These are phyloP conservation scores for Eulacestoma nigropectus DNA, from an alignment of 2,113 vertebrate species.

Conservation along the genomic window DNA sequence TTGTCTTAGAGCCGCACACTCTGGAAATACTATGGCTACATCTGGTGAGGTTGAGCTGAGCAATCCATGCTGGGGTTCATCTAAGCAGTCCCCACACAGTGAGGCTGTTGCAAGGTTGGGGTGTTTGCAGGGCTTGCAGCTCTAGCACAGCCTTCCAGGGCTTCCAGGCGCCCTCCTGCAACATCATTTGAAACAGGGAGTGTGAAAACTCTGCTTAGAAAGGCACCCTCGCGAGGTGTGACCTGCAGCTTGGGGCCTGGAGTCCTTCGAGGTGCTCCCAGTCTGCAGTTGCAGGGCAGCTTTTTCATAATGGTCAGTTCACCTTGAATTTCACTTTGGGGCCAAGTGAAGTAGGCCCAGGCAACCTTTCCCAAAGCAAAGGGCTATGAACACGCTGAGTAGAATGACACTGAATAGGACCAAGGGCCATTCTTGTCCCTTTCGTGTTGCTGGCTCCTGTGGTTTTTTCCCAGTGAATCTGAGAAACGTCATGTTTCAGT, in stretches of 20 bases:
- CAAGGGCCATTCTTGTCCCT: neutral
- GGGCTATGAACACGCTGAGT: neutral
- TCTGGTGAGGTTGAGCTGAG: neutral
- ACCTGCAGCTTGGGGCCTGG: neutral
- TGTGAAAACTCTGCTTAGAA: neutral
- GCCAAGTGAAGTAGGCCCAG: neutral
- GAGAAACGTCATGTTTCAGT: neutral
- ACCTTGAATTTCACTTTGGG: neutral
- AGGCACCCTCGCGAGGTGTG: fast-evolving
- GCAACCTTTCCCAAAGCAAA: neutral
- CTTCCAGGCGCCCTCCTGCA: neutral
- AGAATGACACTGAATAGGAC: neutral
- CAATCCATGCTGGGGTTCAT: neutral
- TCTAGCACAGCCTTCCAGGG: neutral
- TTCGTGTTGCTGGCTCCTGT: neutral
- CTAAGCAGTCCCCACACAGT: neutral
- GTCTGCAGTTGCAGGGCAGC: neutral
- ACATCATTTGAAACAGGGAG: neutral
- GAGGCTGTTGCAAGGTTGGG: neutral
- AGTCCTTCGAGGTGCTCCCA: neutral
- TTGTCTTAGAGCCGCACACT: neutral
- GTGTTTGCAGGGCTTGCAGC: neutral
- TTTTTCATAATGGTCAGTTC: neutral
- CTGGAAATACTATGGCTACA: neutral
- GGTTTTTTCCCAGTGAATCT: neutral